Evolutionary conservation across 2,113 vertebrate species (phyloP).

Genomic region (Calypte anna): DNA sequence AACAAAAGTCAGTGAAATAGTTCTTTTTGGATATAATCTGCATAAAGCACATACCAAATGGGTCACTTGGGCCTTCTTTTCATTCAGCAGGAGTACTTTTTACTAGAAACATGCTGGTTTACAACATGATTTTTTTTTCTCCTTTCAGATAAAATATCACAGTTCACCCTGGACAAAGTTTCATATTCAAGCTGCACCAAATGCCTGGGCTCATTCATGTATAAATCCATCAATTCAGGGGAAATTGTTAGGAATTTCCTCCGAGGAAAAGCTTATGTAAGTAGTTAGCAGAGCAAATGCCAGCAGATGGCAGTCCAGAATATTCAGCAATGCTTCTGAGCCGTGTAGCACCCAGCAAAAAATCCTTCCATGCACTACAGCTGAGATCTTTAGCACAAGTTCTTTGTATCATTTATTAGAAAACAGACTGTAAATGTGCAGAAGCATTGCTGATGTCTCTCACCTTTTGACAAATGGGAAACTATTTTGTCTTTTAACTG

Average conservation of each 20-base stretch:
- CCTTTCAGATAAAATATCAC: not conserved
- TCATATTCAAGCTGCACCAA: not conserved
- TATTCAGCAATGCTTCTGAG: not conserved
- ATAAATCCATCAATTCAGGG: not conserved
- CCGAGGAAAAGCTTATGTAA: not conserved
- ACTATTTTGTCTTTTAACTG: not conserved
- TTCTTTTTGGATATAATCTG: not conserved
- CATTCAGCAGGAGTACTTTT: not conserved
- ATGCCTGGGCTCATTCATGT: not conserved
- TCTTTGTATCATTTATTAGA: not conserved
- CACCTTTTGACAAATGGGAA: not conserved
- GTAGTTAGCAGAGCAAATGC: not conserved
- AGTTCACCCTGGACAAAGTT: not conserved
- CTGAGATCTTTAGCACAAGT: not conserved
- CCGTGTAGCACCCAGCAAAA: not conserved
- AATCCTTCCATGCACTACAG: not conserved
- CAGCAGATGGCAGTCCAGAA: constrained; percentile 67
- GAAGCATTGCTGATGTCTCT: not conserved
- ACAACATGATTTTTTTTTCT: not conserved
- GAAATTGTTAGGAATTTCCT: not conserved
- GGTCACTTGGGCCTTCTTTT: not conserved
- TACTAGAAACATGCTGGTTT: not conserved
- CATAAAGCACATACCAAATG: not conserved
- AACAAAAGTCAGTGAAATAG: not conserved
- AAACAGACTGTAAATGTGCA: not conserved